Percentiles rank a stretch among this genome's conserved stretches.
Evolutionary conservation across 2,888 invertebrate species (phyloP).

Genomic region (Hyles lineata): DNA sequence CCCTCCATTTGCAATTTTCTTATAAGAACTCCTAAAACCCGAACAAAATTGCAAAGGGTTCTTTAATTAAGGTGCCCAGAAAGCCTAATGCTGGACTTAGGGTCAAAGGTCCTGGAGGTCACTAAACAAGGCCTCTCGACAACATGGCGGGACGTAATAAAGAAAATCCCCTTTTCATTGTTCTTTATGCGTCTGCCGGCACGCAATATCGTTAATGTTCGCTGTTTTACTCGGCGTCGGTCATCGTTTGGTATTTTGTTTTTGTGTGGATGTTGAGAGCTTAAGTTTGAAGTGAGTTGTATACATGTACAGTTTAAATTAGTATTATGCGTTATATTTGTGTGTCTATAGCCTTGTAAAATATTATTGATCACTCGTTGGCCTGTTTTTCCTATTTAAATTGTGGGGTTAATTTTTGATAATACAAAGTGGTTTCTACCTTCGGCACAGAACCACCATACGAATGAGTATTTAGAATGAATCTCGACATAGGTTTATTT

Average conservation of each 20-base stretch:
- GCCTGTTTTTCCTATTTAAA: no score
- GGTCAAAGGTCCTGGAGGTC: conserved; percentile 27
- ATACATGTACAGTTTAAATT: no score
- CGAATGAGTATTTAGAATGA: no score
- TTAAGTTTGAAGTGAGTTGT: no score
- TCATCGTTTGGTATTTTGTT: conserved; percentile 37
- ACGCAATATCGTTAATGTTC: conserved; percentile 65
- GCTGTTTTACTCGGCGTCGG: conserved; percentile 33
- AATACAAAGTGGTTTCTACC: no score
- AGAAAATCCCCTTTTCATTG: conserved; percentile 71
- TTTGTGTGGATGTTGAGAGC: no score
- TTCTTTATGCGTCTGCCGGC: conserved; percentile 70
- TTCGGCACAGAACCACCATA: no score
- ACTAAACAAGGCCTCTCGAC: conserved; percentile 43
- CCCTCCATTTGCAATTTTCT: neutral
- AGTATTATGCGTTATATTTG: no score
- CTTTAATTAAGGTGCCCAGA: conserved; percentile 17
- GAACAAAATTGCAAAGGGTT: conserved; percentile 7
- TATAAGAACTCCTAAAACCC: conserved; percentile 7
- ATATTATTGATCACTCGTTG: no score
- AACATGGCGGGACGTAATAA: conserved; percentile 52
- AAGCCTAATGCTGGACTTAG: conserved; percentile 8
- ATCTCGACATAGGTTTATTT: no score
- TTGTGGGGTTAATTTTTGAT: no score
- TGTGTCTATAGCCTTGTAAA: no score